A percentile compares a stretch with the other conserved stretches of the same genome.
These are phyloP conservation scores for Dasypus novemcinctus DNA, from an alignment of 2,113 vertebrate species.

Conservation along the genomic window DNA sequence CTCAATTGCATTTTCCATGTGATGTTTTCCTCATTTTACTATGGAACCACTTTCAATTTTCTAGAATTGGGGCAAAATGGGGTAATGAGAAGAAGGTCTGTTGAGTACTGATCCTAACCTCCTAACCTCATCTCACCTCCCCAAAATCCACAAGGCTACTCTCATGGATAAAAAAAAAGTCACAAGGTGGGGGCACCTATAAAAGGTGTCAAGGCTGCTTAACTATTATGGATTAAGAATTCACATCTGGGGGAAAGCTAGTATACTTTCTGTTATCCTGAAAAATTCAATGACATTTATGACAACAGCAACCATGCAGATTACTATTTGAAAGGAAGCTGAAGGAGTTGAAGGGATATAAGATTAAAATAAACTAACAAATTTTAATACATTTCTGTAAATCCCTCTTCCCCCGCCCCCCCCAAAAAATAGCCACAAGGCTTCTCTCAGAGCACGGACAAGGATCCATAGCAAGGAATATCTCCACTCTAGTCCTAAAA, in stretches of 20 bases:
- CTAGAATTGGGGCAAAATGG: background rate
- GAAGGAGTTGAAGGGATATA: background rate
- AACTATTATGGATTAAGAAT: background rate
- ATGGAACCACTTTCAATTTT: background rate
- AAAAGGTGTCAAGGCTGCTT: background rate
- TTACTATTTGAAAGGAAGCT: background rate
- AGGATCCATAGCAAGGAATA: background rate
- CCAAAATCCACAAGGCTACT: background rate
- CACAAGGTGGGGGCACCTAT: background rate
- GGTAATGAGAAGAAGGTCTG: background rate
- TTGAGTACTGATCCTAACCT: background rate
- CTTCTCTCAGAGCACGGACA: background rate
- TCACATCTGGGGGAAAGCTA: background rate
- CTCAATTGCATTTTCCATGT: background rate
- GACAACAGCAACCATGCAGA: background rate
- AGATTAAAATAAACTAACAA: background rate
- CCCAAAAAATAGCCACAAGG: background rate
- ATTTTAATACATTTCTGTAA: constrained; percentile 8
- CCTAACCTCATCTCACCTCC: background rate
- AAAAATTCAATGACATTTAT: background rate
- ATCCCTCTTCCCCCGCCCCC: background rate
- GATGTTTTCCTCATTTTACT: background rate
- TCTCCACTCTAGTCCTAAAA: background rate
- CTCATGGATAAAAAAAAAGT: background rate
- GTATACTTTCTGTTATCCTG: background rate